Base-by-base conservation (phyloP, 2,797 vertebrate genomes). In the Phoebastria nigripes region DNA sequence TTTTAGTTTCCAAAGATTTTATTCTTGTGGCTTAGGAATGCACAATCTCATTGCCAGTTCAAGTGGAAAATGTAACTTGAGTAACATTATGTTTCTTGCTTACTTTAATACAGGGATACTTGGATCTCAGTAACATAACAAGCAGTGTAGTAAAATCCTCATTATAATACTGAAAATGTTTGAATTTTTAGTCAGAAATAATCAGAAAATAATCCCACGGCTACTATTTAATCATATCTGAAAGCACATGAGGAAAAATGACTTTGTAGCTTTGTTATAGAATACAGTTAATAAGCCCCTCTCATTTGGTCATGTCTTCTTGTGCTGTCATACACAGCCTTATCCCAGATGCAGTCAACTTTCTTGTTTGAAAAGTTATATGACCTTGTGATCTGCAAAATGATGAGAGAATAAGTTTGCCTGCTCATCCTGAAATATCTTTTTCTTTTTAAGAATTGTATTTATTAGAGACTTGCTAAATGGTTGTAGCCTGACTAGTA, bases 51-150 rank as follows among this genome's bases (percentile, higher is more conserved):
- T 82, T 96, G 59, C 61, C 61, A 89, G 77, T 78, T 94, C 92
- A 93, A 93, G 65, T 96, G 94, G 92, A 95, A 97, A 96, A 96
- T 87, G 55, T 82, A 92, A 74, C 86, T 85, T 80, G 71, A 90
- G 74, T 78, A 94, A 87, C 52, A 67, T 82, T 93, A 82, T 87
- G 71, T 61, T 92, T 89, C 71, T 81, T 93, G 55, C 55, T 93
- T 91, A 66, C 69, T 92, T 89, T 92, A 90, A 82, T 89, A 80
- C 19, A 78, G 13, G 37, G 24, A 70, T 72, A 42, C 25, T 90
- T 63, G 49, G 39, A 74, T 70, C 41, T 94, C 78, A 73, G 74
- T 66, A 73, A 7, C 49, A 82, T 87, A 65, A 88, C 21, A 81
- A 91, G 16, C 8, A 55, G 9, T 39, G 25, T 22, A 69, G 51